phyloP scores from a whole-genome alignment of 1,140 invertebrate genomes.

The Leptinotarsa defecta region DNA sequence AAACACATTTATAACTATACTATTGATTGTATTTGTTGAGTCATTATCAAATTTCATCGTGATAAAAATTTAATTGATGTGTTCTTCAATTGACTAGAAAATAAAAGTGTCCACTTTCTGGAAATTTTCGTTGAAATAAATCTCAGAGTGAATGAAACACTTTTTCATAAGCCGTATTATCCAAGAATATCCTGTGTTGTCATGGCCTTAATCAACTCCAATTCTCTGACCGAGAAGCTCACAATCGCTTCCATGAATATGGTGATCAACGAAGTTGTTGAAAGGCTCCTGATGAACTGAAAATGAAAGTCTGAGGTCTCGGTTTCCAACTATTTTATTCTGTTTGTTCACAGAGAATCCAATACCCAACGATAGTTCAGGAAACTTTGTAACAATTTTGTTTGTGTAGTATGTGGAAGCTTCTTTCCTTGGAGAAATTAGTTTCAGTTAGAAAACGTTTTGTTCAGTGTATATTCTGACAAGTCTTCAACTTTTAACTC shows the following conservation, averaged over 20 bases:
- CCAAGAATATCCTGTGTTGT: not conserved
- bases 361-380: not conserved
- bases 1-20: too few species aligned
- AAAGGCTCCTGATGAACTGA: conserved; percentile 1
- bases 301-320: not conserved
- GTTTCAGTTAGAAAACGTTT: too few species aligned
- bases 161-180: not conserved
- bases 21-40: too few species aligned
- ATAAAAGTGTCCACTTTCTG: too few species aligned
- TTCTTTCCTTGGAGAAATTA: too few species aligned
- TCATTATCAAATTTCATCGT: too few species aligned
- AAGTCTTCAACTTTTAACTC: too few species aligned
- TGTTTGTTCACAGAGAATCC: not conserved
- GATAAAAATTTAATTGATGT: too few species aligned
- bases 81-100: too few species aligned
- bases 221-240: not conserved
- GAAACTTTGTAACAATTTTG: not conserved
- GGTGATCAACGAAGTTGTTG: not conserved
- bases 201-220: not conserved
- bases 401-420: not conserved
- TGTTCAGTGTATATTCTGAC: too few species aligned
- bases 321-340: not conserved
- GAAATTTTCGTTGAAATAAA: too few species aligned
- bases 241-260: not conserved
- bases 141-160: not conserved